phyloP scores from a whole-genome alignment of 2,113 vertebrate species.

The Heliornis fulica region DNA sequence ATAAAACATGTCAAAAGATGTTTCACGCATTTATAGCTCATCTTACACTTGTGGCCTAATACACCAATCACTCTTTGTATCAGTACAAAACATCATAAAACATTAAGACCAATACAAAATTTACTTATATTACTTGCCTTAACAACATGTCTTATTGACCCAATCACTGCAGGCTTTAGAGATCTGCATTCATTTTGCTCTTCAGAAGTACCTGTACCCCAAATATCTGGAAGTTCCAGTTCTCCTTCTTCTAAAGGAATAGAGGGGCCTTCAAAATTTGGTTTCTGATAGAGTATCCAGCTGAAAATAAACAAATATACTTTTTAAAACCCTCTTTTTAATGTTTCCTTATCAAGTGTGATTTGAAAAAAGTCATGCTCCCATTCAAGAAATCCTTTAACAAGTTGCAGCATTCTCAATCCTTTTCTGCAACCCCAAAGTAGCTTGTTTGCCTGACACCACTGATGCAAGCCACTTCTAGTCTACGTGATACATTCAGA shows the following conservation, averaged over 20 bases:
- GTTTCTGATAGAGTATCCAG: slow-evolving; percentile 95
- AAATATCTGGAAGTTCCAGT: slow-evolving; percentile 83
- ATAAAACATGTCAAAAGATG: no score
- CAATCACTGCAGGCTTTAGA: slow-evolving; percentile 81
- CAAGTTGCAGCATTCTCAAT: neutral
- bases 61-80: neutral
- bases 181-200: slow-evolving; percentile 57
- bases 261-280: slow-evolving; percentile 88
- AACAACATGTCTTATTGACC: slow-evolving; percentile 88
- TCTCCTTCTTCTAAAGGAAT: slow-evolving; percentile 91
- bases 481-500: neutral
- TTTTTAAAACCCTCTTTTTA: neutral
- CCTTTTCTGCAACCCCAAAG: neutral
- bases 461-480: neutral
- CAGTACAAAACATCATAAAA: neutral
- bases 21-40: neutral
- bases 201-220: slow-evolving; percentile 75
- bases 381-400: neutral
- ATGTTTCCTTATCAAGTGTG: neutral
- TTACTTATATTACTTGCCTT: slow-evolving; percentile 76
- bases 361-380: neutral
- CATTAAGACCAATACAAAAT: neutral
- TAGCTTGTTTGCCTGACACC: neutral
- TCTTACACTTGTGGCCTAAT: neutral
- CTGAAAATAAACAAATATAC: slow-evolving; percentile 78